Evolutionary conservation across 1,140 invertebrate species (phyloP), one percentile per base, ranked within the genome.

Genomic region (Aphis craccivora): DNA sequence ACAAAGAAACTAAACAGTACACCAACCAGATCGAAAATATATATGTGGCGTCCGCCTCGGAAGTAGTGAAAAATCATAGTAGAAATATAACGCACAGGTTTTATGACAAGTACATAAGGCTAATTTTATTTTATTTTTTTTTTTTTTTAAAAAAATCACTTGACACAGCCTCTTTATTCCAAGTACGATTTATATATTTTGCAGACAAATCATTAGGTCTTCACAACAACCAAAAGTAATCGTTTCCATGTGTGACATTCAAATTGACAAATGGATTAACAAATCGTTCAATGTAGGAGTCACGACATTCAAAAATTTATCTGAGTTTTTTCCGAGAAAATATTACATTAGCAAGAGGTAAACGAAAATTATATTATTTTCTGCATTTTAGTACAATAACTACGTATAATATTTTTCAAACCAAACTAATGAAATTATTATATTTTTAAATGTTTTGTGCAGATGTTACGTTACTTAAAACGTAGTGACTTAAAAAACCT

Each of bases 181-280:
- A 40, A 11, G 9, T 30, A 8, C 83, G 40, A 48, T 35, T 25
- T 23, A 22, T 51, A 20, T 37, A 0, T 60, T 90, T 90, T 30
- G 0, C 25, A 90, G 89, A n/a, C 89, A 43, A n/a, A 43, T 35
- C 20, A 25, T 48, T 48, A 51, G 35, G 22, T 30, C 67, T 2
- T 23, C 87, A n/a, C 87, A 55, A 55, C 43, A 35, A 43, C 86
- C 89, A 8, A 90, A 53, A 53, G 60, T 93, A 37, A 83, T 48
- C 22, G 86, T 93, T 35, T 93, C 93, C 88, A 83, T 90, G n/a
- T 90, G 45, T 25, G 87, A 93, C 43, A 25, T 89, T 81, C 86
- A 93, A 25, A 53, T 93, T n/a, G 93, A 93, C 43, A 90, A 81
- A 83, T 93, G 93, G 67, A 83, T 93, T 18, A 93, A 93, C 81